Evolutionary conservation across 2,113 vertebrate genomes (phyloP), one percentile per base, ranked within the genome.

Genomic region (Passerina amoena): DNA sequence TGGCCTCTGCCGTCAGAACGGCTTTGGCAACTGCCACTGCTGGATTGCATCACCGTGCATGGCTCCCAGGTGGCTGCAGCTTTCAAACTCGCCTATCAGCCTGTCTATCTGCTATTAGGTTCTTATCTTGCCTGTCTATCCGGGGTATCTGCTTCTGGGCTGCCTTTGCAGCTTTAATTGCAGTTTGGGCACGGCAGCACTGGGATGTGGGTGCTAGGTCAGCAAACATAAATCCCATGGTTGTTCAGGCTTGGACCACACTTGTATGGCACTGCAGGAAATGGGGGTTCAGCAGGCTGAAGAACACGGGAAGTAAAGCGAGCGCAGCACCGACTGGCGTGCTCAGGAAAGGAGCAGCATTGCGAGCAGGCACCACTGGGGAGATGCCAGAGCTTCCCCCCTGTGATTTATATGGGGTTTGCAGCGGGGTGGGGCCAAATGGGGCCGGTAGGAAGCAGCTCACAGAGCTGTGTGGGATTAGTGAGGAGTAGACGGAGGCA

Each of bases 11-110:
- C 45, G 69, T 95, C 91, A 65, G 66, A 94, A 63, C 2, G 33
- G 22, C 93, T 96, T 82, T 90, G 94, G 93, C 95, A 93, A 47
- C 84, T 77, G 89, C 85, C 57, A 12, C 82, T 93, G 81, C 91
- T 90, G 89, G 66, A 91, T 96, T 96, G 89, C 94, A 71, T 97
- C 93, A 82, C 78, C 9, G 5, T 22, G 68, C 24, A 0, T 19
- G 68, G 65, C 84, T 91, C 75, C 82, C 91, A 88, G 92, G 95
- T 97, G 96, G 87, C 89, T 95, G 87, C 94, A 91, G 91, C 93
- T 89, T 94, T 95, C 82, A 57, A 90, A 77, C 78, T 80, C 3
- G 2, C 71, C 71, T 77, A 12, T 92, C 90, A 23, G 77, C 73
- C 80, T 59, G 21, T 51, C 90, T 83, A 9, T 91, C 89, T 80